Evolutionary conservation across 2,113 vertebrate species (phyloP).

Genomic region (Phoxinus phoxinus): DNA sequence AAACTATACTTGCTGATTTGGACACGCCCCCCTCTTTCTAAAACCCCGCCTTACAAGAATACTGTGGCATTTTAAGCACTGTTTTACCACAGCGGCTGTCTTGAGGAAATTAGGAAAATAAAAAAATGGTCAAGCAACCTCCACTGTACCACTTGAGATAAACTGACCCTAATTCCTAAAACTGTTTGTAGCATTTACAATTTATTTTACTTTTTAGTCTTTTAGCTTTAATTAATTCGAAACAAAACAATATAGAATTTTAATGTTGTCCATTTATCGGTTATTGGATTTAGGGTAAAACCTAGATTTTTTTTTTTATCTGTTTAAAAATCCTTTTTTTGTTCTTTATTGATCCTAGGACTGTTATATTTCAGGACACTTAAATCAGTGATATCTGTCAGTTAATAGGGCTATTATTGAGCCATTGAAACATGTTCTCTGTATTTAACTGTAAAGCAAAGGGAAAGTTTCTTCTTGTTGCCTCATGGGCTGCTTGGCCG

Average conservation of each 20-base stretch:
- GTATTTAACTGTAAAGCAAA: neutral
- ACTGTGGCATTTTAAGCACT: neutral
- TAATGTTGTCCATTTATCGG: neutral
- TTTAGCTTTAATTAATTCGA: neutral
- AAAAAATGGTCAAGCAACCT: neutral
- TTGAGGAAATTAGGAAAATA: too few species aligned
- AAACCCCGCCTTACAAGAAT: neutral
- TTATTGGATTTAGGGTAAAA: neutral
- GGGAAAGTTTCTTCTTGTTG: neutral
- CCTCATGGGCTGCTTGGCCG: neutral
- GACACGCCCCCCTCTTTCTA: neutral
- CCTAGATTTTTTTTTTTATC: too few species aligned
- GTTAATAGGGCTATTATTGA: neutral
- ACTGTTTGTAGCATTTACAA: neutral
- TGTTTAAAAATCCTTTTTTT: too few species aligned
- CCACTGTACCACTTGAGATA: neutral
- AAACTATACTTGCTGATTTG: neutral
- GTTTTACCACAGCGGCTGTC: too few species aligned
- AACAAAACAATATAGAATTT: neutral
- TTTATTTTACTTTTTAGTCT: neutral
- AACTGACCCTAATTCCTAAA: neutral
- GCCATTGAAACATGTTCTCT: neutral
- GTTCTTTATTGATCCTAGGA: too few species aligned
- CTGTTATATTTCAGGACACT: too few species aligned
- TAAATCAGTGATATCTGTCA: too few species aligned